Evolutionary conservation across 1,140 invertebrate genomes (phyloP), one percentile per base, ranked within the genome.

Genomic region (Cataglyphis hispanica): DNA sequence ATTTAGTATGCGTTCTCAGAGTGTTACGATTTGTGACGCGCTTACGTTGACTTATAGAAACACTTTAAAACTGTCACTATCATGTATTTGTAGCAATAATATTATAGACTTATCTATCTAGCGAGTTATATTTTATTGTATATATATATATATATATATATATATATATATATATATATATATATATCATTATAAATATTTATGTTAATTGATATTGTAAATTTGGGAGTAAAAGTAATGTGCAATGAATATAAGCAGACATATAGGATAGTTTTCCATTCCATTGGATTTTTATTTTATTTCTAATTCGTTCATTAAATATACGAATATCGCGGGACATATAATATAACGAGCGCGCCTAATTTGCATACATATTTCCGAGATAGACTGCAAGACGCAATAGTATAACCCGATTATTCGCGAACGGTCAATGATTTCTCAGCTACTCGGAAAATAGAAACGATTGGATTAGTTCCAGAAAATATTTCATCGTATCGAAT

Each of bases 391-490:
- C 53, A 60, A 83, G 78, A 60, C 56, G 27, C 67, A 74, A 19
- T 69, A 34, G 53, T 81, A 72, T 81, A 83, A 83, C 66, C 53
- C 43, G 64, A 43, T 86, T 83, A 50, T 34, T 40, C 25, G 31
- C 13, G 61, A 6, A 43, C 34, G 40, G 78, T 60, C 63, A 50
- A 81, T 40, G 61, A 76, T 81, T 58, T 63, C 64, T 70, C 46
- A 61, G 6, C 7, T 72, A 81, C 53, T 19, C 46, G 75, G 61
- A 75, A 86, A 75, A 53, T 46, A 80, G 86, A 50, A 60, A 19
- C 53, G 27, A 76, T 89, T 87, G 74, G 78, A 87, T 87, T 75
- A 85, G 78, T 89, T 87, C 69, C 75, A 80, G 75, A 85, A 87
- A 78, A 80, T 58, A 70, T 72, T 16, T 69, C 60, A 70, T 70